phyloP scores from a whole-genome alignment of 2,888 invertebrate genomes.

The Griposia aprilina region DNA sequence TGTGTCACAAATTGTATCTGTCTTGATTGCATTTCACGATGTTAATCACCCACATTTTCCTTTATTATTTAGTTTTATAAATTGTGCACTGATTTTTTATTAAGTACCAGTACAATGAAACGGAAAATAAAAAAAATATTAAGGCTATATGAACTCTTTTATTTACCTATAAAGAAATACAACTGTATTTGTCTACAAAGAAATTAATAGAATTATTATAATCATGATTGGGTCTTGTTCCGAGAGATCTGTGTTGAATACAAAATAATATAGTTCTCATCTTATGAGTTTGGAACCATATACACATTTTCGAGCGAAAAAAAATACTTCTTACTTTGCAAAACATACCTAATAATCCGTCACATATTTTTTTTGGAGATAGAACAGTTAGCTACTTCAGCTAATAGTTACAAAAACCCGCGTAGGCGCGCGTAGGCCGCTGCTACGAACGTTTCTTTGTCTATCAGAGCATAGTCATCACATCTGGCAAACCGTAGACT shows the following conservation, averaged over 20 bases:
- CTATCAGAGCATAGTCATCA: not conserved
- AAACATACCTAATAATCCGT: not conserved
- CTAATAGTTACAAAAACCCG: not conserved
- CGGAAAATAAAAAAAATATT: constrained; percentile 82
- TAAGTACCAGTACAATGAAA: constrained; percentile 82
- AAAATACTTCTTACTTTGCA: not conserved
- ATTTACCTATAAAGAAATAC: constrained; percentile 40
- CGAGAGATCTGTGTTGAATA: not conserved
- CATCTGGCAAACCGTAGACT: not conserved
- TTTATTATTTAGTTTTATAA: constrained; percentile 82
- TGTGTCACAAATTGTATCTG: constrained; percentile 80
- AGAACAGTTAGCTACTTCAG: constrained; percentile 1
- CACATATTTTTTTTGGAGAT: not conserved
- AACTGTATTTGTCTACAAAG: not conserved
- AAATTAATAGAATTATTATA: not conserved
- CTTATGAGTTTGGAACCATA: not conserved
- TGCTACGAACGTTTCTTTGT: constrained; percentile 40
- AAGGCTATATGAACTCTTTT: constrained; percentile 67
- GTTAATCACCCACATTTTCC: constrained; percentile 75
- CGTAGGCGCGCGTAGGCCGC: constrained; percentile 41
- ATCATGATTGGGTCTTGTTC: not conserved
- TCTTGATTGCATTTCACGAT: constrained; percentile 77
- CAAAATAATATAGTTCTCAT: not conserved
- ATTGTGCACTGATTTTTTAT: constrained; percentile 86
- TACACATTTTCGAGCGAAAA: not conserved